These are phyloP conservation scores for Epinotia bilunana DNA, from an alignment of 2,888 invertebrate species.

Conservation along the genomic window DNA sequence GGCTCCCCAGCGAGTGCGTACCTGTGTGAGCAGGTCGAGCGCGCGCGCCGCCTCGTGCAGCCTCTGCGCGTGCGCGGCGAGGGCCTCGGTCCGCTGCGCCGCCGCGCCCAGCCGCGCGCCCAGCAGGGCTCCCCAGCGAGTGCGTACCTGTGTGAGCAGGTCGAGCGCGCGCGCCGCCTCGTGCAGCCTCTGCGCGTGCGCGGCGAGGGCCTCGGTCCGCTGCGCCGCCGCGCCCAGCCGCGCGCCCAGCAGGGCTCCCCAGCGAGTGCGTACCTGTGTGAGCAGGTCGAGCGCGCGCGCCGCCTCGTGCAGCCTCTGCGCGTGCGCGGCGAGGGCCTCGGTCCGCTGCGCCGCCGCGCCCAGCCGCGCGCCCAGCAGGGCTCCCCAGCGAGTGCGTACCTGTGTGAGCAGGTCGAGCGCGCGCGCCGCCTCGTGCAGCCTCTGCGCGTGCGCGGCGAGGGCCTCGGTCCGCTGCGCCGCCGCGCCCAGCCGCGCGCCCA, in stretches of 20 bases:
- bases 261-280: constrained; percentile 68
- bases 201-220: constrained; percentile 67
- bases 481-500: constrained; percentile 85
- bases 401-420: constrained; percentile 61
- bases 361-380: constrained; percentile 87
- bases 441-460: constrained; percentile 66
- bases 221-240: constrained; percentile 84
- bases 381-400: constrained; percentile 83
- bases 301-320: constrained; percentile 65
- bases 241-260: constrained; percentile 87
- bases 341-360: constrained; percentile 77
- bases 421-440: constrained; percentile 67
- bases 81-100: constrained; percentile 69
- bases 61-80: constrained; percentile 67
- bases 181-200: constrained; percentile 68
- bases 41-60: constrained; percentile 69
- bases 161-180: constrained; percentile 71
- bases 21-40: constrained; percentile 57
- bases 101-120: constrained; percentile 85
- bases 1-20: constrained; percentile 84
- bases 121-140: constrained; percentile 88
- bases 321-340: constrained; percentile 64
- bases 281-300: constrained; percentile 68
- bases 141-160: constrained; percentile 48
- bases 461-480: constrained; percentile 72